Evolutionary conservation across 2,888 invertebrate species (phyloP).

Genomic region (Alsophila aescularia): DNA sequence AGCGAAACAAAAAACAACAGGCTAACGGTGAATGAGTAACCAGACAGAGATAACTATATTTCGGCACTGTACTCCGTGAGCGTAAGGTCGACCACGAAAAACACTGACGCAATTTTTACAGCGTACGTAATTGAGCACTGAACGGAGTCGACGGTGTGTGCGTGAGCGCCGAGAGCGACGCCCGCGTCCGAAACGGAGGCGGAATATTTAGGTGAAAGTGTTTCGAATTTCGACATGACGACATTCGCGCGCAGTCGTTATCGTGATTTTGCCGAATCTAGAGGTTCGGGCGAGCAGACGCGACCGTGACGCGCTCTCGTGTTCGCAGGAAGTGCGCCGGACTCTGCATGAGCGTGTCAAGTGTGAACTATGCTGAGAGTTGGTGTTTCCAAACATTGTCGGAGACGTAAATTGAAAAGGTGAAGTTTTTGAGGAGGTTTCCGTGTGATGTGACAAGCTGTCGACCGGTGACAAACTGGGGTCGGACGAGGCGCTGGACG

Average conservation of each 20-base stretch:
- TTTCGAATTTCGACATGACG: conserved; percentile 85
- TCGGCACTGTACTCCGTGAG: conserved; percentile 69
- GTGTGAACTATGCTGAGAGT: conserved; percentile 76
- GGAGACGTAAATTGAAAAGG: conserved; percentile 78
- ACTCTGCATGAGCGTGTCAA: conserved; percentile 64
- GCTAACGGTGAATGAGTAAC: conserved; percentile 74
- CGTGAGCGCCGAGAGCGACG: conserved; percentile 83
- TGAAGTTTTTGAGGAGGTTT: conserved; percentile 72
- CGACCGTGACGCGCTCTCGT: conserved; percentile 57
- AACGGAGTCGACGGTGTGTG: conserved; percentile 74
- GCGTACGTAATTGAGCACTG: conserved; percentile 81
- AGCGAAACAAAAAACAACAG: conserved; percentile 74
- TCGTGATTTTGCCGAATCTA: conserved; percentile 84
- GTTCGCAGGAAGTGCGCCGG: conserved; percentile 69
- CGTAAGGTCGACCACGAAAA: conserved; percentile 82
- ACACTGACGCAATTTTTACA: conserved; percentile 85
- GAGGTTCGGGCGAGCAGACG: conserved; percentile 75
- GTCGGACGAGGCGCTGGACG: conserved; percentile 75
- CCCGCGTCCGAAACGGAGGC: conserved; percentile 84
- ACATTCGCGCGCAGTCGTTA: conserved; percentile 85
- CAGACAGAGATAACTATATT: conserved; percentile 83
- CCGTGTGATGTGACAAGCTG: conserved; percentile 80
- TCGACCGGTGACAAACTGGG: conserved; percentile 75
- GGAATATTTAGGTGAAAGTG: conserved; percentile 85
- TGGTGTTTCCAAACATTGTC: conserved; percentile 70